These are phyloP conservation scores for Drosophila atripex DNA, from an alignment of 2,888 invertebrate species.

Conservation along the genomic window DNA sequence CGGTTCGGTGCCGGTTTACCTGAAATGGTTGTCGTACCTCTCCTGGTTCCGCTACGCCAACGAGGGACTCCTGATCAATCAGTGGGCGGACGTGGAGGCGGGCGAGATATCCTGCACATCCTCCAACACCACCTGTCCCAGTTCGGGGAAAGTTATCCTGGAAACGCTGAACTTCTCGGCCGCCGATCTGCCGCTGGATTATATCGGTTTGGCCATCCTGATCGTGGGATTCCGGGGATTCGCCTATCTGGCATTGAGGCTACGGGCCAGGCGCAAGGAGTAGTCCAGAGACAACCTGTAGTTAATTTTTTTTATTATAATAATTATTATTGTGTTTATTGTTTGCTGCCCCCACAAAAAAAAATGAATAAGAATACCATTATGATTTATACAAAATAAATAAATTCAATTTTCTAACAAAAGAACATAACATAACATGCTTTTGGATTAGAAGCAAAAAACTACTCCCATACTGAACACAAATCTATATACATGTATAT, in stretches of 20 bases:
- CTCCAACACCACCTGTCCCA: slow-evolving; percentile 90
- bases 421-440: background rate
- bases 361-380: slow-evolving; percentile 11
- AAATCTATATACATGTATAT: background rate
- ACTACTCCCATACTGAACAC: background rate
- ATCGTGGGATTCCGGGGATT: slow-evolving; percentile 90
- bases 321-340: slow-evolving; percentile 44
- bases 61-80: slow-evolving; percentile 94
- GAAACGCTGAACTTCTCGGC: slow-evolving; percentile 91
- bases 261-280: slow-evolving; percentile 88
- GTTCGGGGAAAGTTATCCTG: slow-evolving; percentile 90
- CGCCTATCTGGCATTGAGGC: slow-evolving; percentile 90
- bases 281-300: slow-evolving; percentile 61
- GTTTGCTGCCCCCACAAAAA: slow-evolving; percentile 34
- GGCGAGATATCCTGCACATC: slow-evolving; percentile 90
- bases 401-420: slow-evolving; percentile 2
- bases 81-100: slow-evolving; percentile 91
- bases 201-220: slow-evolving; percentile 88
- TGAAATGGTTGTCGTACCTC: slow-evolving; percentile 93
- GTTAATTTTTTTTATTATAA: slow-evolving; percentile 34
- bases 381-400: slow-evolving; percentile 5
- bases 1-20: slow-evolving; percentile 93
- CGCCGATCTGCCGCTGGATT: slow-evolving; percentile 88
- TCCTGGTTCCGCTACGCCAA: slow-evolving; percentile 97
- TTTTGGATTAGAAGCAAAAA: background rate